These are phyloP conservation scores for Clarias gariepinus DNA, from an alignment of 2,113 vertebrate species.

Conservation along the genomic window DNA sequence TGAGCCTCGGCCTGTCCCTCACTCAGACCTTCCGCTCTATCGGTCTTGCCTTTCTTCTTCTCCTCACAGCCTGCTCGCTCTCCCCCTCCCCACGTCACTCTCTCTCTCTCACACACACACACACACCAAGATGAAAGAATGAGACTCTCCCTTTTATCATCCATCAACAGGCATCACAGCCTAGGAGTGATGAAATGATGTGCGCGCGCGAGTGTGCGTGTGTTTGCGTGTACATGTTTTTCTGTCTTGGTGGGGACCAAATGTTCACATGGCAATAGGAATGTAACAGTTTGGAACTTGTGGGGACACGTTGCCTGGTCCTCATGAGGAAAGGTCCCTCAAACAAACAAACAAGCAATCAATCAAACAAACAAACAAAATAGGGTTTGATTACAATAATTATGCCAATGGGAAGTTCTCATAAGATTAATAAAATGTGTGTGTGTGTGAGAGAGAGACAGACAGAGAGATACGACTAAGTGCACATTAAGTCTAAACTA, in stretches of 20 bases:
- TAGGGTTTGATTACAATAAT: neutral
- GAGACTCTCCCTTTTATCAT: constrained; percentile 55
- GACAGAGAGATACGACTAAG: neutral
- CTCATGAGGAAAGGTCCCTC: neutral
- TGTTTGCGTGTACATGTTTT: constrained; percentile 25
- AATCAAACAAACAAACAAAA: neutral
- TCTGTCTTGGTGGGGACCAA: neutral
- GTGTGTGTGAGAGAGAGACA: neutral
- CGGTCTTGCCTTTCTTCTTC: constrained; percentile 27
- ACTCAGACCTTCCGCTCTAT: constrained; percentile 12
- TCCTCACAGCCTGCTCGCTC: constrained; percentile 19
- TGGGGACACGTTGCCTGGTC: neutral
- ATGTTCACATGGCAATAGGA: neutral
- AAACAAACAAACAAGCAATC: neutral
- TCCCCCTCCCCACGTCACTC: neutral
- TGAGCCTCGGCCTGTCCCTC: neutral
- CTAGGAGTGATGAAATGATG: constrained; percentile 50
- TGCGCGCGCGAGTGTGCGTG: constrained; percentile 1
- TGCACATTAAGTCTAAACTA: neutral
- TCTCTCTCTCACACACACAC: constrained; percentile 23
- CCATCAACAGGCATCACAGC: constrained; percentile 56
- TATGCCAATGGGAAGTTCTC: neutral
- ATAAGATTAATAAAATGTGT: neutral
- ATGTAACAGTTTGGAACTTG: neutral
- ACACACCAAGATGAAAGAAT: constrained; percentile 53